Evolutionary conservation across 2,888 invertebrate genomes (phyloP), one percentile per base, ranked within the genome.

Genomic region (Mesochorus sp.): DNA sequence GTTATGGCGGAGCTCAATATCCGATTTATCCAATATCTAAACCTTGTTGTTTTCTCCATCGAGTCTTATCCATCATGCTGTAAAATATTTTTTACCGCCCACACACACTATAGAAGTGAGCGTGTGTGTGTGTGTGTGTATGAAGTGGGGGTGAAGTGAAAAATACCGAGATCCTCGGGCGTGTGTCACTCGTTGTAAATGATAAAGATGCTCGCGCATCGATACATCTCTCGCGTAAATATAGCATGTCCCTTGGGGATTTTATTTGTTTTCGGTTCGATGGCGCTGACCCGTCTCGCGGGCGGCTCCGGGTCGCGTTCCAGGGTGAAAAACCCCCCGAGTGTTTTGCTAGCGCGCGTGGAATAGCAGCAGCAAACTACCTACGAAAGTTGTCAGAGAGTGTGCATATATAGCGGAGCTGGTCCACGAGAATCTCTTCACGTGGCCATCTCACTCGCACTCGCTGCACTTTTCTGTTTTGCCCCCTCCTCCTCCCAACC

Each of bases 121-220:
- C 4, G 24, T 14, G 44, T 17, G 44, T 8, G 44, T 8, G 3
- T 44, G 3, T n/a, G 19, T 6, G 6, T 8, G 21, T 44, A n/a
- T 8, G 62, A 31, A 66, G 10, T 10, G 17, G 24, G 10, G 70
- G 57, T 49, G 42, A 44, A 73, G 51, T 62, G 49, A 39, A 61
- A 73, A 78, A 74, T 39, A 75, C 37, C 39, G 12, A 42, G 37
- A 51, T 42, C 47, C 2, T 47, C 28, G 42, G 21, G n/a, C 19
- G 31, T 17, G 39, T 53, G 79, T 73, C 72, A 64, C 72, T 51
- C 42, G 39, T 53, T 19, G 66, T 74, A 71, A 75, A 75, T 75
- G 79, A 79, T 66, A 49, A 75, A 75, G 79, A 71, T 74, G 78
- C 47, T 67, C 47, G 39, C 31, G 71, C 75, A 61, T 71, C 79